Evolutionary conservation across 1,140 invertebrate genomes (phyloP).

Genomic region (Drosophila dunni): DNA sequence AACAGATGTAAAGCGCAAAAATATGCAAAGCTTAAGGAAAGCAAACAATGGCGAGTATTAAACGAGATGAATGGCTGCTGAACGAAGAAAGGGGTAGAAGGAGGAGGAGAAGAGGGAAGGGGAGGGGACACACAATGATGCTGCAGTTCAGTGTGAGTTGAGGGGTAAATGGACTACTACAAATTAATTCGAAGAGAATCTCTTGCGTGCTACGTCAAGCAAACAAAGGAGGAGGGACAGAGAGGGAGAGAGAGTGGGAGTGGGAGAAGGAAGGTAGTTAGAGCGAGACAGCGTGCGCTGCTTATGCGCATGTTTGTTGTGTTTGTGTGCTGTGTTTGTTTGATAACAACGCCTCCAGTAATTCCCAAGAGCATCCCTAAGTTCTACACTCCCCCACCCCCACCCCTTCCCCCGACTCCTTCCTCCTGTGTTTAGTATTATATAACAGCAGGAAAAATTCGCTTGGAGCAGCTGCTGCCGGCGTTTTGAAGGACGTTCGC

Average conservation of each 20-base stretch:
- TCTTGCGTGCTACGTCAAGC: slow-evolving; percentile 7
- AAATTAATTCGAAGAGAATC: slow-evolving; percentile 31
- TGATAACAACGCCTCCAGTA: slow-evolving; percentile 42
- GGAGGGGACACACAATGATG: not conserved
- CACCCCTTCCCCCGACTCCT: not conserved
- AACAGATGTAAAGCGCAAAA: not conserved
- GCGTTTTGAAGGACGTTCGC: slow-evolving; percentile 66
- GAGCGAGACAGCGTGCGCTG: slow-evolving; percentile 13
- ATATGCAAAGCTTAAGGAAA: slow-evolving; percentile 14
- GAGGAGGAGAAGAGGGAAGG: not conserved
- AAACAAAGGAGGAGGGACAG: not conserved
- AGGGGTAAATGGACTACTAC: slow-evolving; percentile 2
- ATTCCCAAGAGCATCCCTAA: slow-evolving; percentile 14
- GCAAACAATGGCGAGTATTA: slow-evolving; percentile 15
- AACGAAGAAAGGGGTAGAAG: no score
- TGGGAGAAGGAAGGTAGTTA: not conserved
- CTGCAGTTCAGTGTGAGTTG: slow-evolving; percentile 12
- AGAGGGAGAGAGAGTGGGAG: not conserved
- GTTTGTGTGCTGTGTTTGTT: slow-evolving; percentile 28
- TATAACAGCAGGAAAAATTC: slow-evolving; percentile 1
- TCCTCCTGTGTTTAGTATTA: no score
- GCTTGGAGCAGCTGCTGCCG: slow-evolving; percentile 23
- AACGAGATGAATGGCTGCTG: no score
- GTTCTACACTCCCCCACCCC: not conserved
- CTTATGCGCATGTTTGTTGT: slow-evolving; percentile 66